Evolutionary conservation across 2,113 vertebrate species (phyloP), one percentile per base, ranked within the genome.

Genomic region (Trichomycterus rosablanca): DNA sequence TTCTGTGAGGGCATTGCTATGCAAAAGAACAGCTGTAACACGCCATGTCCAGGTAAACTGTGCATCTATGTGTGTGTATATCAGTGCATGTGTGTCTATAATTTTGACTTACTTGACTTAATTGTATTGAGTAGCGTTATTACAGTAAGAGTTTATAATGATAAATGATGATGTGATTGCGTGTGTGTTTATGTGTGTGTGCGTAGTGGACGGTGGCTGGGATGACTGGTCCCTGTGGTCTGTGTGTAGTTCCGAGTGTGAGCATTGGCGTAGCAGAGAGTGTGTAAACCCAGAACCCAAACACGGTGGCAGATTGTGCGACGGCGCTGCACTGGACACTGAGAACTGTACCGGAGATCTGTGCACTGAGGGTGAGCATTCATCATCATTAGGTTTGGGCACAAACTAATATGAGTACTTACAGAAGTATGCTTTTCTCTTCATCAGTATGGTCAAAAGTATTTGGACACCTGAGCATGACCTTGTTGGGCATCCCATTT

Each of bases 331-430:
- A 15, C 80, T 93, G 23, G 90, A 91, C 28, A 83, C 86, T 0
- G 92, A 93, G 66, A 97, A 97, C 72, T 97, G 95, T 85, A 97
- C 95, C 0, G 92, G 94, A n/a, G 94, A 93, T n/a, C 87, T 95
- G 0, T 97, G 95, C 80, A 88, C 92, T 48, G 90, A 95, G 85
- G 92, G 95, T 96, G 85, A 77, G 83, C 72, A 10, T 12, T 43
- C 64, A 22, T 15, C 56, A 12, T 26, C 6, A 4, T 24, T 8
- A n/a, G n/a, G n/a, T n/a, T n/a, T n/a, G n/a, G n/a, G n/a, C n/a
- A n/a, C n/a, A n/a, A n/a, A n/a, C n/a, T n/a, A n/a, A n/a, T n/a
- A n/a, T n/a, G n/a, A n/a, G n/a, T n/a, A n/a, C n/a, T n/a, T n/a
- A n/a, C n/a, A n/a, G n/a, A n/a, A n/a, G n/a, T n/a, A n/a, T n/a